These are phyloP conservation scores for Mus musculus DNA, from an alignment of 2,113 vertebrate species.

Conservation along the genomic window GRCm39 chr16:56280501-56281000, in stretches of 20 bases:
- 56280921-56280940: not conserved
- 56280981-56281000: not conserved
- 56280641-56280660: not conserved
- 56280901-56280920: not conserved
- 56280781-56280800: no score
- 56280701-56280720: not conserved
- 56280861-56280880: not conserved
- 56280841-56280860: not conserved
- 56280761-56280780: not conserved
- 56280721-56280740: not conserved
- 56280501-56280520: not conserved
- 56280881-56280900: not conserved
- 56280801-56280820: not conserved
- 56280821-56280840: not conserved
- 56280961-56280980: not conserved
- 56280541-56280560: not conserved
- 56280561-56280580: not conserved
- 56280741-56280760: no score
- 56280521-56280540: slow-evolving; percentile 46
- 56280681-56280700: not conserved
- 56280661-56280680: not conserved
- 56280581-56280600: not conserved
- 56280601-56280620: not conserved
- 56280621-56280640: not conserved
- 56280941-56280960: not conserved